Percentiles rank a stretch among this genome's conserved stretches.
These are phyloP conservation scores for Netelia fuscicornis DNA, from an alignment of 2,888 invertebrate species.

Conservation along the genomic window DNA sequence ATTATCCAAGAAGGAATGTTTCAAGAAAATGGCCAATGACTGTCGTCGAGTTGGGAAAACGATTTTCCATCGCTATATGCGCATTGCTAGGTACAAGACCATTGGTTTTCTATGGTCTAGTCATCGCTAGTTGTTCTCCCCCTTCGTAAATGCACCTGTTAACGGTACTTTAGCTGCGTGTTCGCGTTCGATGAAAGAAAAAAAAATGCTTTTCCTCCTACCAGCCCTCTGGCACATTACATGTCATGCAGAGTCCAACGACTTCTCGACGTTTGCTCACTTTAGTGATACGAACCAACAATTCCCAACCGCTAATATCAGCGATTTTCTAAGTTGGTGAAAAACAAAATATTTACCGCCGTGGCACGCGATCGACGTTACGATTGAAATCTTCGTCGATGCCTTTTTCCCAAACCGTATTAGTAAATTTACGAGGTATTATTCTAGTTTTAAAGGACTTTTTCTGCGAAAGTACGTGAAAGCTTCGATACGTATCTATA, in stretches of 20 bases:
- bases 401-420: neutral
- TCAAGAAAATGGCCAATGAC: slow-evolving; percentile 10
- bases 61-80: neutral
- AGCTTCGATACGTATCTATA: slow-evolving; percentile 5
- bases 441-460: slow-evolving; percentile 18
- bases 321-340: slow-evolving; percentile 38
- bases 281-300: slow-evolving; percentile 18
- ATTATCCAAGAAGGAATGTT: too few relatives aligned
- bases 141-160: slow-evolving; percentile 46
- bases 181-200: slow-evolving; percentile 56
- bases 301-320: slow-evolving; percentile 33
- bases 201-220: slow-evolving; percentile 52
- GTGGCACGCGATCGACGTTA: slow-evolving; percentile 52
- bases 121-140: slow-evolving; percentile 31
- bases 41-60: neutral
- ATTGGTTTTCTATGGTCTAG: slow-evolving; percentile 39
- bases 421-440: neutral
- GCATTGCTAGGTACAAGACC: slow-evolving; percentile 12
- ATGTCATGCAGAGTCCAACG: slow-evolving; percentile 63
- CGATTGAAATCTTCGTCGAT: slow-evolving; percentile 41
- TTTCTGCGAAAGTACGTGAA: slow-evolving; percentile 54
- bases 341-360: slow-evolving; percentile 27
- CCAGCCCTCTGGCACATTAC: slow-evolving; percentile 6
- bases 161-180: slow-evolving; percentile 56
- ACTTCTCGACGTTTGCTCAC: slow-evolving; percentile 33